Conservation (phyloP, 2,113 vertebrate species). For the Capricornis sumatraensis region DNA sequence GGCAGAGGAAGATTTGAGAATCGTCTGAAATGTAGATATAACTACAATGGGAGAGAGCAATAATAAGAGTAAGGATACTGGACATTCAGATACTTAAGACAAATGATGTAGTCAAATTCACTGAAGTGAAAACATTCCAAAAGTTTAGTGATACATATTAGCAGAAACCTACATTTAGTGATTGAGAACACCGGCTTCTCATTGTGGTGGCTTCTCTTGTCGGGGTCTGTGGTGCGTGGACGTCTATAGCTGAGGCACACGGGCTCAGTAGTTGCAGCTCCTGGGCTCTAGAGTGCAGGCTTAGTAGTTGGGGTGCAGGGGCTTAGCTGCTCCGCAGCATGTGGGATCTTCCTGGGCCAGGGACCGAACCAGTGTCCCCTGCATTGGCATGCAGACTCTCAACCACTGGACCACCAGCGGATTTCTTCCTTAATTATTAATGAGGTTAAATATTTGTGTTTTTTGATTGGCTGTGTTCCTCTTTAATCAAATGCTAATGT, state of each 20-base stretch:
- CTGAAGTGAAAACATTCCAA: neutral
- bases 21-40: neutral
- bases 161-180: neutral
- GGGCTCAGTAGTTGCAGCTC: neutral
- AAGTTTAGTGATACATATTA: neutral
- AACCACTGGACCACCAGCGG: neutral
- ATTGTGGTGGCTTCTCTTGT: neutral
- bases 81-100: neutral
- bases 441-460: neutral
- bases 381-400: neutral
- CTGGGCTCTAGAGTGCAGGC: neutral
- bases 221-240: accelerated
- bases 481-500: constrained; percentile 37
- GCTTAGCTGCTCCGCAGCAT: neutral
- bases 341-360: neutral
- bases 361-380: neutral
- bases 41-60: neutral
- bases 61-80: neutral
- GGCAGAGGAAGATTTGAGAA: neutral
- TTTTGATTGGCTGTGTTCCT: constrained; percentile 3
- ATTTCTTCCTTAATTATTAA: neutral
- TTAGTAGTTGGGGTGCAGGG: neutral
- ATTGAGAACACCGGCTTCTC: neutral
- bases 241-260: neutral
- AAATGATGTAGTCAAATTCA: neutral